Evolutionary conservation across 2,797 vertebrate species (phyloP).

Genomic region (Enteromius fasciolatus): DNA sequence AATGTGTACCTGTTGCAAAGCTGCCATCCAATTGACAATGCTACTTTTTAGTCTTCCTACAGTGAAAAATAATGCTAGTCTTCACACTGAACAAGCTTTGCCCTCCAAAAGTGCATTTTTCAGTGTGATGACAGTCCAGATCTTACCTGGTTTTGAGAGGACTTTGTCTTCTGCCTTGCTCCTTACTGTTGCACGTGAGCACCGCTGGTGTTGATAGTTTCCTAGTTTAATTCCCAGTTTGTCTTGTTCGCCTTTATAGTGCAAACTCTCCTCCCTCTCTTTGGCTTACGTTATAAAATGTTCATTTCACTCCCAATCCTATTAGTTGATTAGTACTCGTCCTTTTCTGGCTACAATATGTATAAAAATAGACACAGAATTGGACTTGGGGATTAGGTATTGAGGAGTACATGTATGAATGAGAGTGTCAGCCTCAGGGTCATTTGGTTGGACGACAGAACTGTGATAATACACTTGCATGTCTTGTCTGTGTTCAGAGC

Average conservation of each 20-base stretch:
- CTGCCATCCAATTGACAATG: not conserved
- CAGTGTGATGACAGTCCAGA: not conserved
- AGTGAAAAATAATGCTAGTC: not conserved
- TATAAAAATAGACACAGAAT: conserved; percentile 44
- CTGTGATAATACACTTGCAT: conserved; percentile 31
- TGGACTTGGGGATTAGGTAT: conserved; percentile 30
- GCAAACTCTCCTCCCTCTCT: conserved; percentile 48
- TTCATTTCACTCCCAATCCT: conserved; percentile 47
- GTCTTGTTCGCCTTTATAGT: conserved; percentile 51
- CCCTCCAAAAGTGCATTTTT: not conserved
- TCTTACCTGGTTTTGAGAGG: conserved; percentile 34
- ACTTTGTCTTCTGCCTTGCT: conserved; percentile 5
- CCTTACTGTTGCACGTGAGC: conserved; percentile 24
- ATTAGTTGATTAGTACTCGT: conserved; percentile 53
- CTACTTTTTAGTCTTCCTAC: not conserved
- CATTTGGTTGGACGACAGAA: conserved; percentile 28
- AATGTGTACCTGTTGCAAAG: not conserved
- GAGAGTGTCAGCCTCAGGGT: conserved; percentile 15
- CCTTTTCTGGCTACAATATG: conserved; percentile 47
- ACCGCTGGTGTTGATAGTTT: conserved; percentile 26
- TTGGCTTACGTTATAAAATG: conserved; percentile 28
- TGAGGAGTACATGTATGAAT: conserved; percentile 5
- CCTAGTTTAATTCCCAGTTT: conserved; percentile 16
- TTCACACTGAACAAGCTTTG: not conserved
- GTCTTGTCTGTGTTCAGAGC: not conserved